phyloP scores from a whole-genome alignment of 2,797 vertebrate species.

The Cyclopterus lumpus region DNA sequence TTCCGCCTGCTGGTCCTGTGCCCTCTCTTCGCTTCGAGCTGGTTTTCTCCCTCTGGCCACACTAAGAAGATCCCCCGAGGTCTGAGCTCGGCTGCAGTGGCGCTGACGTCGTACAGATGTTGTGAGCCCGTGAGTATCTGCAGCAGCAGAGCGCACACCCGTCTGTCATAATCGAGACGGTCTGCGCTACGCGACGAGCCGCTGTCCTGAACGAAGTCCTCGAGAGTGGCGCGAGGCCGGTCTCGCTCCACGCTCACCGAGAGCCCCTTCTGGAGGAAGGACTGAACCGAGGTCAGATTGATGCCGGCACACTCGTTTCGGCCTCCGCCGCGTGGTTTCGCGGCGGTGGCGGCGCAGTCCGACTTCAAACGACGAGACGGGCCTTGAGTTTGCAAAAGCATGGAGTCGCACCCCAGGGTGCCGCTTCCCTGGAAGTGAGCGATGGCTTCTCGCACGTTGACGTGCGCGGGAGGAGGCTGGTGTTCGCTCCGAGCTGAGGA shows the following conservation, averaged over 20 bases:
- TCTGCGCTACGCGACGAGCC: constrained; percentile 48
- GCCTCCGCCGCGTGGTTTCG: constrained; percentile 44
- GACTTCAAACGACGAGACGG: not conserved
- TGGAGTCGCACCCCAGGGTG: not conserved
- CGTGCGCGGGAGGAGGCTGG: constrained; percentile 64
- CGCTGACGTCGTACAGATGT: constrained; percentile 65
- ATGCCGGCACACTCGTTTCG: constrained; percentile 30
- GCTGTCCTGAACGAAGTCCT: constrained; percentile 78
- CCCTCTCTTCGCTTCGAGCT: not conserved
- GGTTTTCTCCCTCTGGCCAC: constrained; percentile 49
- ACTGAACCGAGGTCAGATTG: constrained; percentile 40
- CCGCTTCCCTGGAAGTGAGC: constrained; percentile 61
- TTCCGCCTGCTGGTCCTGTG: constrained; percentile 12
- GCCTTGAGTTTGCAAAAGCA: not conserved
- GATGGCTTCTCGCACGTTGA: constrained; percentile 78
- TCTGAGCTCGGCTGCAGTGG: constrained; percentile 67
- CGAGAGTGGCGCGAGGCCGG: constrained; percentile 81
- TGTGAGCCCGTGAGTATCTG: constrained; percentile 84
- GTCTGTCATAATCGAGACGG: constrained; percentile 75
- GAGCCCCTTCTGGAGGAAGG: constrained; percentile 63
- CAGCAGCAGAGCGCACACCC: constrained; percentile 83
- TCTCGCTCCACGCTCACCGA: constrained; percentile 75
- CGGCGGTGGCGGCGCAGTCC: constrained; percentile 16
- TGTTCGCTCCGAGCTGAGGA: constrained; percentile 19
- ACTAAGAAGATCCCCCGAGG: constrained; percentile 80